phyloP scores from a whole-genome alignment of 2,797 vertebrate species.

The Buceros bicornis region DNA sequence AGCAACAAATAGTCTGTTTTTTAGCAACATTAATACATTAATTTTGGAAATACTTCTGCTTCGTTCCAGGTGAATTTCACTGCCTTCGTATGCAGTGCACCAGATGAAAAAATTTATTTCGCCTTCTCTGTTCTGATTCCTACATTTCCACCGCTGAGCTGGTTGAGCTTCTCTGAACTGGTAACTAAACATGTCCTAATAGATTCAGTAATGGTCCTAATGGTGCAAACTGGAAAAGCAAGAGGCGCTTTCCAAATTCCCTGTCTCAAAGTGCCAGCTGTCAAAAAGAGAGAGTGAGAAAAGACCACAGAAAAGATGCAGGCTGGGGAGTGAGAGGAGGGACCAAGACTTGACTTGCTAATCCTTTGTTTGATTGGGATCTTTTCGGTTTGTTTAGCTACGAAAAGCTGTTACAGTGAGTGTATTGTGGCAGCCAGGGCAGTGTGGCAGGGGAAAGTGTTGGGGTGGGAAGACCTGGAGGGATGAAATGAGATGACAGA shows the following conservation, averaged over 20 bases:
- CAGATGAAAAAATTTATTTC: rapidly evolving
- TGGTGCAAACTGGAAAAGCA: neutral
- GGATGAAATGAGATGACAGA: neutral
- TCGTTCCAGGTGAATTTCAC: conserved; percentile 8
- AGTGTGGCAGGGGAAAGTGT: neutral
- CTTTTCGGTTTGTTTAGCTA: neutral
- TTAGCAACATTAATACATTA: neutral
- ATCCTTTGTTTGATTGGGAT: neutral
- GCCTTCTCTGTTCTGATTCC: conserved; percentile 31
- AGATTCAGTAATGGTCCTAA: neutral
- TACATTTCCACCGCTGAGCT: neutral
- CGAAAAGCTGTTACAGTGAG: neutral
- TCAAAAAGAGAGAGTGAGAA: neutral
- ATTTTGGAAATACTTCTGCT: neutral
- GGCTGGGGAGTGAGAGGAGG: neutral
- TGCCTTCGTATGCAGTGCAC: rapidly evolving
- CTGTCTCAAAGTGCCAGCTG: neutral
- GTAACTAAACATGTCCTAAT: neutral
- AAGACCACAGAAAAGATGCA: neutral
- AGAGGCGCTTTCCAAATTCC: neutral
- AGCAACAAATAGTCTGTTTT: rapidly evolving
- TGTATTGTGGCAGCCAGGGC: neutral
- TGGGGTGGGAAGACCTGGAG: neutral
- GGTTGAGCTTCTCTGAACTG: neutral
- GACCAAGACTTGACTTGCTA: neutral